Percentiles rank a stretch among this genome's conserved stretches.
Conservation (phyloP, 2,888 invertebrate genomes). For the Eristalinus sepulchralis region DNA sequence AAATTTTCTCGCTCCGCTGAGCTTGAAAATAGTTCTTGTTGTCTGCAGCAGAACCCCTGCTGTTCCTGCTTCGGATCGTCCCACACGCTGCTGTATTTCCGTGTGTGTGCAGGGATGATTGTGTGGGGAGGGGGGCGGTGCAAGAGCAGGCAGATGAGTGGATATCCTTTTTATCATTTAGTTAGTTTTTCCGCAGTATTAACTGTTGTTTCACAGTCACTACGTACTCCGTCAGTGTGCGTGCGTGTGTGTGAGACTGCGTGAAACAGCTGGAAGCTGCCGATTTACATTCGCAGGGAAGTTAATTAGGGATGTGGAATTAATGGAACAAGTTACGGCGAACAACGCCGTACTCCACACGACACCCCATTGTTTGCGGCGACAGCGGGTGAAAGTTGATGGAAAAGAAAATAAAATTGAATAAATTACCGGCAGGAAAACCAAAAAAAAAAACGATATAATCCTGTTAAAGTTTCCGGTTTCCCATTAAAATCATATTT, state of each 20-base stretch:
- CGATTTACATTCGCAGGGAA: conserved; percentile 34
- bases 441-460: conserved; percentile 7
- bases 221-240: neutral
- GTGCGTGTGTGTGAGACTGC: neutral
- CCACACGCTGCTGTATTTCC: neutral
- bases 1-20: conserved; percentile 67
- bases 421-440: conserved; percentile 27
- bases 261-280: conserved; percentile 50
- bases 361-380: neutral
- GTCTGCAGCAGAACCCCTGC: conserved; percentile 21
- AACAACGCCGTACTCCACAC: neutral
- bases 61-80: neutral
- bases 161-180: conserved; percentile 64
- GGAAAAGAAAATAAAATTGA: conserved; percentile 25
- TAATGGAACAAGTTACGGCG: conserved; percentile 51
- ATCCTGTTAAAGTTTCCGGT: conserved; percentile 49
- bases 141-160: neutral
- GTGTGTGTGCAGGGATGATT: conserved; percentile 8
- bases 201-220: conserved; percentile 29
- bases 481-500: neutral
- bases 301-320: conserved; percentile 67
- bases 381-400: neutral
- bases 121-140: conserved; percentile 27
- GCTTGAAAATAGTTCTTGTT: conserved; percentile 67
- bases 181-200: conserved; percentile 57